Conservation (phyloP, 2,113 vertebrate genomes). For the Lucifuga dentata region DNA sequence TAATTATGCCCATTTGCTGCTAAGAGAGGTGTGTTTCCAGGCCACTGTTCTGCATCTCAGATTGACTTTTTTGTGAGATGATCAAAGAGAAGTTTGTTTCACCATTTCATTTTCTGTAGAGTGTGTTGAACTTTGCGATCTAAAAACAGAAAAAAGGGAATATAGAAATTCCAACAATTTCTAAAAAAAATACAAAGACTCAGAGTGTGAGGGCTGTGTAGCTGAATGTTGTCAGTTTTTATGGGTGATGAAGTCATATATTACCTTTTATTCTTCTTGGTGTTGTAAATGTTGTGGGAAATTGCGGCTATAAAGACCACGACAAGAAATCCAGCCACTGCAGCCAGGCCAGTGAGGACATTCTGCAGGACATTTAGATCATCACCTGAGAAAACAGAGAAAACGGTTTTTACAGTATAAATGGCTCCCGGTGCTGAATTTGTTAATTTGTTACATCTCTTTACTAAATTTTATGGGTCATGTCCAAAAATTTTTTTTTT, state of each 20-base stretch:
- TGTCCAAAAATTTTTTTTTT: no score
- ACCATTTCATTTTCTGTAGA: background rate
- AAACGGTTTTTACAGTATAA: background rate
- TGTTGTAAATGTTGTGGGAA: slow-evolving; percentile 8
- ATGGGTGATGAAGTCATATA: background rate
- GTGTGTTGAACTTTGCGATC: slow-evolving; percentile 9
- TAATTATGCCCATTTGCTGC: no score
- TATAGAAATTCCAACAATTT: background rate
- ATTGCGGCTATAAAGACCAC: slow-evolving; percentile 40
- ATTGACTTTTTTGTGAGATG: background rate
- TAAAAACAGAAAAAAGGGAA: slow-evolving; percentile 49
- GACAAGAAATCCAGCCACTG: slow-evolving; percentile 69
- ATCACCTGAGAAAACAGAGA: slow-evolving; percentile 6
- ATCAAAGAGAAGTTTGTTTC: slow-evolving; percentile 65
- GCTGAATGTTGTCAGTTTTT: background rate
- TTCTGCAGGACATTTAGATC: background rate
- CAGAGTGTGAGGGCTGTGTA: background rate
- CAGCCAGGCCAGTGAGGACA: slow-evolving; percentile 58
- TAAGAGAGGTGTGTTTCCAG: background rate
- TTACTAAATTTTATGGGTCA: no score
- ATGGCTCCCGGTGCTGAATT: no score
- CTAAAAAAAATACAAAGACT: background rate
- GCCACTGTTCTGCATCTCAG: background rate
- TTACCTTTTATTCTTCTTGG: slow-evolving; percentile 51
- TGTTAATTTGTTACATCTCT: no score